Evolutionary conservation across 2,888 invertebrate genomes (phyloP).

Genomic region (Eupithecia dodoneata): DNA sequence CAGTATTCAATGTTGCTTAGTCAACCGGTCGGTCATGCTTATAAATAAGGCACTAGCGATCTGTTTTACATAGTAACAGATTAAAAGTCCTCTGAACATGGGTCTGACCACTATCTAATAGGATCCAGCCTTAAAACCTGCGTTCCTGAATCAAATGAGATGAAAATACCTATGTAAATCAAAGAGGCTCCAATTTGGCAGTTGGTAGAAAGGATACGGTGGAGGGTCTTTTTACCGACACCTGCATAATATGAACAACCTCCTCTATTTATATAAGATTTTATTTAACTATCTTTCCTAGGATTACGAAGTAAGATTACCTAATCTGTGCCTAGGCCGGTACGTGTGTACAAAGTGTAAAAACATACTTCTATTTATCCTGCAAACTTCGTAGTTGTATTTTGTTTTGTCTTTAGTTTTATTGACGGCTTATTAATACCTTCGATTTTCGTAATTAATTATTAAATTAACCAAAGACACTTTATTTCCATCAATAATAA

Average conservation of each 20-base stretch:
- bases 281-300: too few relatives aligned
- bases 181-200: not conserved
- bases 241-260: too few relatives aligned
- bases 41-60: not conserved
- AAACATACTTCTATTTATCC: not conserved
- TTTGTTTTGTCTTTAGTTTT: not conserved
- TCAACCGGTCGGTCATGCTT: not conserved
- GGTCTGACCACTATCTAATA: not conserved
- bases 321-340: not conserved
- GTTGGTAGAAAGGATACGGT: not conserved
- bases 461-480: too few relatives aligned
- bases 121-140: not conserved
- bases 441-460: not conserved
- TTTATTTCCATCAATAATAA: too few relatives aligned
- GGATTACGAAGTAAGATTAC: too few relatives aligned
- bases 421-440: not conserved
- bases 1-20: not conserved
- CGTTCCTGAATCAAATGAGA: not conserved
- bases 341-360: not conserved
- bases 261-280: too few relatives aligned
- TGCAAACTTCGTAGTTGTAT: not conserved
- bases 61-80: not conserved
- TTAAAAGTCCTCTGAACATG: not conserved
- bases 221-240: not conserved
- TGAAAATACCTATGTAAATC: slow-evolving; percentile 8